phyloP scores from a whole-genome alignment of 2,888 invertebrate species.

The Limnephilus auricula region DNA sequence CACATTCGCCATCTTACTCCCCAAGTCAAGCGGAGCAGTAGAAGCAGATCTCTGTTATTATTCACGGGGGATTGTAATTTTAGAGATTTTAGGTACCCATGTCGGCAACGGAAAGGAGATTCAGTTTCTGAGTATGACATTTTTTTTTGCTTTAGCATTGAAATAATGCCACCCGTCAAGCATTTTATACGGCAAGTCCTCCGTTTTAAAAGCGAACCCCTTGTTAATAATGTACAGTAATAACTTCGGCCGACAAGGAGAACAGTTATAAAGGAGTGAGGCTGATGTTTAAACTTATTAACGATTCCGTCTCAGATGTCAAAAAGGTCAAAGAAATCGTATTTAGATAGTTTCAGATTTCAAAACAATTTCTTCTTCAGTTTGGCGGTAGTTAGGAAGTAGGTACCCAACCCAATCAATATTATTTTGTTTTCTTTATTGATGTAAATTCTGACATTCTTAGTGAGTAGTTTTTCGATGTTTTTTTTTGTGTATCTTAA shows the following conservation, averaged over 20 bases:
- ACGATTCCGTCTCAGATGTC: constrained; percentile 49
- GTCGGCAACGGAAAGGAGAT: too few species aligned
- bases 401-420: background rate
- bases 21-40: too few species aligned
- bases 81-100: too few species aligned
- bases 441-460: too few species aligned
- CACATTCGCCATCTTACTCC: too few species aligned
- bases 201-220: constrained; percentile 11
- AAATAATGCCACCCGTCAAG: background rate
- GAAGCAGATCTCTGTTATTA: too few species aligned
- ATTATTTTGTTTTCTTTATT: too few species aligned
- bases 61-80: too few species aligned
- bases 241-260: constrained; percentile 14
- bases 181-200: constrained; percentile 5
- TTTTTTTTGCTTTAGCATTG: constrained; percentile 6
- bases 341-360: background rate
- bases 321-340: constrained; percentile 46
- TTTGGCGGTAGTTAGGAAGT: background rate
- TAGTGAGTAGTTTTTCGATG: too few species aligned
- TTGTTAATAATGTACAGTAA: constrained; percentile 43
- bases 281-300: constrained; percentile 52
- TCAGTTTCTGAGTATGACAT: background rate
- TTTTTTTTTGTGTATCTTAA: too few species aligned
- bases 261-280: constrained; percentile 20
- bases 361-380: background rate